Evolutionary conservation across 2,113 vertebrate species (phyloP).

Genomic region (Lycocorax pyrrhopterus): DNA sequence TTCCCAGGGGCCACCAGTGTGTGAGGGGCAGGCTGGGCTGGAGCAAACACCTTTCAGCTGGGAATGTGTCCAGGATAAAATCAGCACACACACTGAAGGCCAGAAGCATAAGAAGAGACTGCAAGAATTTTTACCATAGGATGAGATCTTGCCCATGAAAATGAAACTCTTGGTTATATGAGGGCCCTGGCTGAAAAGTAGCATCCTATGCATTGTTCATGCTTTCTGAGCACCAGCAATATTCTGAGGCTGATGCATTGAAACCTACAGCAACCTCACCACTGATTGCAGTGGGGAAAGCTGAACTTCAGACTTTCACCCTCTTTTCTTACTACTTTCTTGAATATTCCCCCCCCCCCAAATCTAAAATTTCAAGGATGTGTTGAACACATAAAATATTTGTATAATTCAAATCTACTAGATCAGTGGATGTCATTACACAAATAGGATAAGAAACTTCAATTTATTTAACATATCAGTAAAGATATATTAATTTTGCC

Average conservation of each 20-base stretch:
- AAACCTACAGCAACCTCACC: background rate
- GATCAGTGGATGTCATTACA: background rate
- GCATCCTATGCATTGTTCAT: background rate
- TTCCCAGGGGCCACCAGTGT: rapidly evolving
- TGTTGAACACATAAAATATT: background rate
- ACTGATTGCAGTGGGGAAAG: background rate
- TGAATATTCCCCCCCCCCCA: background rate
- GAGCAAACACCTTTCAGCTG: background rate
- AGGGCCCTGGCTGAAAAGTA: background rate
- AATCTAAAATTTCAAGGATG: background rate
- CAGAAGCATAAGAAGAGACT: background rate
- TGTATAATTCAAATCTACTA: background rate
- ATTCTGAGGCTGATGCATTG: background rate
- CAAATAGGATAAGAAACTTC: background rate
- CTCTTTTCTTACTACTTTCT: background rate
- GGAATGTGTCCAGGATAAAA: background rate
- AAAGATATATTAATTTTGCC: background rate
- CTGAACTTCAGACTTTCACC: background rate
- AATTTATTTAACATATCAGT: background rate
- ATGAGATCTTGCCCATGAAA: background rate
- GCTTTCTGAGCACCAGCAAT: background rate
- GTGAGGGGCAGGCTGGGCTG: background rate
- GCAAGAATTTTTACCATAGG: background rate
- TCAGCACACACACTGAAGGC: background rate
- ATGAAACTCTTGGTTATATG: background rate